Evolutionary conservation across 2,113 vertebrate species (phyloP), one percentile per base, ranked within the genome.

Genomic region (Ploceus nigricollis): DNA sequence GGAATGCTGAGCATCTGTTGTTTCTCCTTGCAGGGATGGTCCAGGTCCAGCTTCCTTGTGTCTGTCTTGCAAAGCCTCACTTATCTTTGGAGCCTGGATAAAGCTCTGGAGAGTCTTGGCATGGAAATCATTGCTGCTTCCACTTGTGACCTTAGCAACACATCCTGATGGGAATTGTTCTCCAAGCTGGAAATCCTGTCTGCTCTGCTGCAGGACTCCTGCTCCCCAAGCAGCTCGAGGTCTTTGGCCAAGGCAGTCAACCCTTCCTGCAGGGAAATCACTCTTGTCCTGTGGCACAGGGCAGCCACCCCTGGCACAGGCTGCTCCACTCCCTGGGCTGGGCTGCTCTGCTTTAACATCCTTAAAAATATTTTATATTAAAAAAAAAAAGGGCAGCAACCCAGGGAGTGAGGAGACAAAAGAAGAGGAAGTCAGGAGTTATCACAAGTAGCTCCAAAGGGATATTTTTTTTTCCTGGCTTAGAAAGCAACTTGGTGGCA

Each of bases 141-240:
- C 89, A 89, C 76, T 86, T 14, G 22, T 86, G 93, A 81, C 47
- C 91, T 86, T 81, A 81, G 58, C 0, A 1, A 20, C 91, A 89
- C 76, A 92, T 95, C 91, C 91, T 96, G 93, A 33, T 90, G 80
- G 80, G 56, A 63, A 83, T 94, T 97, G 93, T 93, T 94, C 89
- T 92, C 76, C 2, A 4, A 9, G 77, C 60, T 97, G 96, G 96
- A 92, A 95, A 96, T 96, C 89, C 96, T 97, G 91, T 92, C 68
- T 2, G 11, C 47, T 70, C 24, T 81, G 76, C 79, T 7, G 8
- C 9, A 2, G 63, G 40, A 15, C 60, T 90, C 6, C 8, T 30
- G 72, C 82, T 95, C 77, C 76, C 76, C 56, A 17, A 45, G 89
- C 61, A 77, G 22, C 77, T 44, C 1, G 8, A 71, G 86, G 33